These are phyloP conservation scores for Oscheius sp. DNA, from an alignment of 1,140 invertebrate species.

Conservation along the genomic window DNA sequence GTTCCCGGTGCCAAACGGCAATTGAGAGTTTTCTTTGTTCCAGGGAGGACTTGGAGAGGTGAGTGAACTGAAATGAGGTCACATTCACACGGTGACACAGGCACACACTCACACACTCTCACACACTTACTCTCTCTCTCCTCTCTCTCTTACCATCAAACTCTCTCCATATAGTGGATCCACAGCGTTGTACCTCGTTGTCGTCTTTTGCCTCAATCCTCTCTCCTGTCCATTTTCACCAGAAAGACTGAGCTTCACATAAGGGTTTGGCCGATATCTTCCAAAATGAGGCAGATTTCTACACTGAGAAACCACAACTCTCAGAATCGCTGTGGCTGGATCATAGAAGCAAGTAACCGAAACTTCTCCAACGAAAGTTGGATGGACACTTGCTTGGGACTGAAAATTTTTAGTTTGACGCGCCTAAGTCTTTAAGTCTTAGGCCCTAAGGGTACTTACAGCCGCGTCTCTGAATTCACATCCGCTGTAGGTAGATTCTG, in stretches of 20 bases:
- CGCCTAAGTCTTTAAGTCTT: too few species aligned
- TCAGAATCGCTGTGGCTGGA: not conserved
- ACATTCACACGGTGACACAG: too few species aligned
- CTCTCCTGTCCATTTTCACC: not conserved
- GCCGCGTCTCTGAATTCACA: not conserved
- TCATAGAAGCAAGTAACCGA: not conserved
- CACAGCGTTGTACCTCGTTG: not conserved
- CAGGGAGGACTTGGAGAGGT: not conserved
- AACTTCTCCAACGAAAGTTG: not conserved
- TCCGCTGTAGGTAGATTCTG: not conserved
- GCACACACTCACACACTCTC: too few species aligned
- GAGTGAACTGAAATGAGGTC: not conserved
- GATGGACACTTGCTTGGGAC: not conserved
- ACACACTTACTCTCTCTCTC: too few species aligned
- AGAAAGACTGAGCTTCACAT: not conserved
- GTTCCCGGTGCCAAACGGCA: not conserved
- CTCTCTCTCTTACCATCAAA: not conserved
- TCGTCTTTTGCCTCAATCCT: not conserved
- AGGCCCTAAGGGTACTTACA: not conserved
- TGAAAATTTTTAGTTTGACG: not conserved
- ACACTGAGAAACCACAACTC: not conserved
- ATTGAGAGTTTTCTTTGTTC: not conserved
- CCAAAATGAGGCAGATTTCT: conserved; percentile 1
- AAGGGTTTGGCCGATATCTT: not conserved
- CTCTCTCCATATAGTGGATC: not conserved